phyloP scores from a whole-genome alignment of 2,113 vertebrate genomes.

The Pachypanchax playfairii region DNA sequence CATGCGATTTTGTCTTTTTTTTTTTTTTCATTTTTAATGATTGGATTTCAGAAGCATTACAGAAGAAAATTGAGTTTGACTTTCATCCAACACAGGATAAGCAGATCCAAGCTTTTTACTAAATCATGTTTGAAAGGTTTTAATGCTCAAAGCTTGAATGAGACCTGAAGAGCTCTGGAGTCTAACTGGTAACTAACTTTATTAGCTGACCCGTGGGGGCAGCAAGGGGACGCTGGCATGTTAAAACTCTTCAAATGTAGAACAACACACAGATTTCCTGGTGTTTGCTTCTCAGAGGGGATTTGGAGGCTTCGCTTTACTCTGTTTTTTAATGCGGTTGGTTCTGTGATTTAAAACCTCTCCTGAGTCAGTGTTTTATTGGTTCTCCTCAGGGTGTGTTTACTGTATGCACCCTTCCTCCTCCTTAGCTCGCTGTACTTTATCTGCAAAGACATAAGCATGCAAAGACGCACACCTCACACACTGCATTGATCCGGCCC shows the following conservation, averaged over 20 bases:
- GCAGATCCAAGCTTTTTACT: slow-evolving; percentile 74
- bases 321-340: slow-evolving; percentile 59
- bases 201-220: slow-evolving; percentile 76
- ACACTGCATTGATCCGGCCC: slow-evolving; percentile 67
- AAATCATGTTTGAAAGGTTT: slow-evolving; percentile 82
- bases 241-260: slow-evolving; percentile 40
- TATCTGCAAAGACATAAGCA: slow-evolving; percentile 68
- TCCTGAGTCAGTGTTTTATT: slow-evolving; percentile 76
- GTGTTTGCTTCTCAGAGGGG: slow-evolving; percentile 43
- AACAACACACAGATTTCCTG: slow-evolving; percentile 11
- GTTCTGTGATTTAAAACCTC: slow-evolving; percentile 74
- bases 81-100: slow-evolving; percentile 79
- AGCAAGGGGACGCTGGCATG: slow-evolving; percentile 51
- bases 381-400: slow-evolving; percentile 70
- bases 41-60: slow-evolving; percentile 72
- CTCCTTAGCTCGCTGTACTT: slow-evolving; percentile 41
- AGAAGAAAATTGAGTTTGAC: slow-evolving; percentile 80
- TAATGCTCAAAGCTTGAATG: slow-evolving; percentile 77
- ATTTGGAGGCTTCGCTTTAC: slow-evolving; percentile 72
- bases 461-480: slow-evolving; percentile 43
- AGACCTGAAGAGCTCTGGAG: slow-evolving; percentile 71
- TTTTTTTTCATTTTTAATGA: slow-evolving; percentile 42
- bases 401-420: slow-evolving; percentile 55
- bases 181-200: slow-evolving; percentile 75
- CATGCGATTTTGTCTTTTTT: slow-evolving; percentile 18